These are phyloP conservation scores for Listronotus oregonensis DNA, from an alignment of 1,140 invertebrate species.

Conservation along the genomic window DNA sequence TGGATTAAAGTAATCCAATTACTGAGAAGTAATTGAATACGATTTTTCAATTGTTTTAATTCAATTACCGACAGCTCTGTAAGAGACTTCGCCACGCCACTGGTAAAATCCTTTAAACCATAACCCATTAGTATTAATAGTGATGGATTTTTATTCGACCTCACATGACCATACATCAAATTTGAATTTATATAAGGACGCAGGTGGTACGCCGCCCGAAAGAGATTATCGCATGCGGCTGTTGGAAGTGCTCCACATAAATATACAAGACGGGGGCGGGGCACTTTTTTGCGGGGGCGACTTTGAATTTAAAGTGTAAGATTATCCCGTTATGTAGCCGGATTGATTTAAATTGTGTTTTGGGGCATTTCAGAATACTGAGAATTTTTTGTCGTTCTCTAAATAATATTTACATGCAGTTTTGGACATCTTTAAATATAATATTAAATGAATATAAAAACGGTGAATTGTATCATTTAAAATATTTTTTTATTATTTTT, in stretches of 20 bases:
- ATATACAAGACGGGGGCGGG: constrained; percentile 16
- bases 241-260: constrained; percentile 28
- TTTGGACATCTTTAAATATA: too few relatives aligned
- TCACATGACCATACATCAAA: constrained; percentile 28
- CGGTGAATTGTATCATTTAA: too few relatives aligned
- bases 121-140: constrained; percentile 31
- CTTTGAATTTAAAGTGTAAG: constrained; percentile 21
- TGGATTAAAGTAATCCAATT: too few relatives aligned
- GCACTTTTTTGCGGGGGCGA: constrained; percentile 19
- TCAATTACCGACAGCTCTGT: too few relatives aligned
- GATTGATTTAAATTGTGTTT: constrained; percentile 11
- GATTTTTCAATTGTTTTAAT: too few relatives aligned
- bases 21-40: too few relatives aligned
- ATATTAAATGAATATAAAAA: too few relatives aligned
- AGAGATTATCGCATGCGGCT: constrained; percentile 11
- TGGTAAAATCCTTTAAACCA: constrained; percentile 10
- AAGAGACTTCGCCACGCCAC: too few relatives aligned
- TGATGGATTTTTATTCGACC: constrained; percentile 28
- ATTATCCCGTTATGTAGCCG: constrained; percentile 15
- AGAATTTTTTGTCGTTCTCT: too few relatives aligned
- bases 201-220: constrained; percentile 27
- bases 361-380: too few relatives aligned
- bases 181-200: constrained; percentile 29
- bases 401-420: too few relatives aligned
- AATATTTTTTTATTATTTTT: too few relatives aligned